These are phyloP conservation scores for Musca vetustissima DNA, from an alignment of 1,140 invertebrate genomes.

Conservation along the genomic window DNA sequence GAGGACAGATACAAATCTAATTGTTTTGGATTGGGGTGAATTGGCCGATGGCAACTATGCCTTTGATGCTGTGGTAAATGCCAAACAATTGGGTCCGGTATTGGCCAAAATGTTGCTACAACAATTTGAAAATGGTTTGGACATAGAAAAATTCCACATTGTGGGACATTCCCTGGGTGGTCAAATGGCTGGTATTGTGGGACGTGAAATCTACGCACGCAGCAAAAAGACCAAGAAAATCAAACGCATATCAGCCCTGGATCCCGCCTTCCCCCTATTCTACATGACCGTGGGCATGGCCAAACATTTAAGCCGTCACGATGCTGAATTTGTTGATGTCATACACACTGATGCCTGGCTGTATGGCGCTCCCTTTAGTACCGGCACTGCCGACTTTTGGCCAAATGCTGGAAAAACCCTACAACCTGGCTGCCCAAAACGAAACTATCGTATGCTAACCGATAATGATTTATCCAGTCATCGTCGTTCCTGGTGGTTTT, in stretches of 20 bases:
- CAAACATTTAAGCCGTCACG: conserved; percentile 64
- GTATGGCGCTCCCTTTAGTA: conserved; percentile 60
- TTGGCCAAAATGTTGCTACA: conserved; percentile 46
- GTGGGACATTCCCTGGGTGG: conserved; percentile 77
- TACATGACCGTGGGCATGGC: conserved; percentile 58
- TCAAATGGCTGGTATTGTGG: conserved; percentile 70
- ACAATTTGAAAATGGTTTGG: conserved; percentile 51
- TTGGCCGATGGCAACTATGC: conserved; percentile 63
- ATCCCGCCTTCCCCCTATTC: conserved; percentile 64
- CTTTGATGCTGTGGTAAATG: conserved; percentile 59
- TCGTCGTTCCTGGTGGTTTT: conserved; percentile 64
- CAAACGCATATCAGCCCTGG: conserved; percentile 60
- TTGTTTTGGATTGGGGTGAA: conserved; percentile 65
- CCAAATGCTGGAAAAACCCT: conserved; percentile 62
- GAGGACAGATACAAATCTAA: conserved; percentile 54
- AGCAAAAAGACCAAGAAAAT: conserved; percentile 43
- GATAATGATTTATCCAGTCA: conserved; percentile 65
- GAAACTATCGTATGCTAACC: conserved; percentile 50
- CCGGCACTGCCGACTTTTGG: conserved; percentile 66
- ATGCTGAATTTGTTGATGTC: conserved; percentile 69
- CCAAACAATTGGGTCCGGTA: conserved; percentile 54
- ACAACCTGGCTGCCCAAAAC: conserved; percentile 62
- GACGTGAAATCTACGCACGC: conserved; percentile 54
- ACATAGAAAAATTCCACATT: conserved; percentile 63
- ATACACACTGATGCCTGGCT: conserved; percentile 69